Conservation (phyloP, 2,888 invertebrate species). For the Camponotus fellah region DNA sequence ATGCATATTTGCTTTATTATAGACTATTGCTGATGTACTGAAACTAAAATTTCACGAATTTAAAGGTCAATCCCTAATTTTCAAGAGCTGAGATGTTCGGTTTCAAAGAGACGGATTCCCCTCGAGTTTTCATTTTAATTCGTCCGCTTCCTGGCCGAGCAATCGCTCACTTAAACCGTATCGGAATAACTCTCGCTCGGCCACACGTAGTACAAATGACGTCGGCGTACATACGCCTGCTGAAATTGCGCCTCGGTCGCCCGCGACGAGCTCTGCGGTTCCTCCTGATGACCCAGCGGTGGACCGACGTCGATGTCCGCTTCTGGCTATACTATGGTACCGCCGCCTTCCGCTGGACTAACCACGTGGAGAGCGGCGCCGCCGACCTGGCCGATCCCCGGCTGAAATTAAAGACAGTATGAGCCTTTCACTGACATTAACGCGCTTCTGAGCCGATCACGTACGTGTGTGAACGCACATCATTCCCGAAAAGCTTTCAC, state of each 20-base stretch:
- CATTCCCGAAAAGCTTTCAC: conserved; percentile 32
- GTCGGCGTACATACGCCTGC: conserved; percentile 66
- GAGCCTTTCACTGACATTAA: conserved; percentile 39
- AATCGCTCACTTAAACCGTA: conserved; percentile 60
- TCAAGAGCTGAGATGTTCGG: not conserved
- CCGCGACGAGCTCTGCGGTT: conserved; percentile 65
- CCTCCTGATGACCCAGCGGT: conserved; percentile 55
- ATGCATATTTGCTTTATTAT: too few species aligned
- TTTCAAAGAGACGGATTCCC: not conserved
- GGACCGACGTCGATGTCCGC: conserved; percentile 57
- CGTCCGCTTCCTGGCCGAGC: not conserved
- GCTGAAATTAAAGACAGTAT: conserved; percentile 73
- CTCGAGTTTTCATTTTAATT: conserved; percentile 11
- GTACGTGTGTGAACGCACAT: not conserved
- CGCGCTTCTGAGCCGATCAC: not conserved
- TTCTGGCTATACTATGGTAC: conserved; percentile 83
- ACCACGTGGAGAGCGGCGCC: conserved; percentile 79
- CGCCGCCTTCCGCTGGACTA: conserved; percentile 82
- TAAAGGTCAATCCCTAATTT: not conserved
- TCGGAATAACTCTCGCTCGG: conserved; percentile 75
- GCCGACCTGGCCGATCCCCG: conserved; percentile 81
- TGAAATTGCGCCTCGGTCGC: conserved; percentile 68
- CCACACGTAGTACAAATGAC: conserved; percentile 76
- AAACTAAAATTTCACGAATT: not conserved
- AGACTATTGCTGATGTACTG: not conserved